phyloP scores from a whole-genome alignment of 2,113 vertebrate genomes.

The Calyptomena viridis region DNA sequence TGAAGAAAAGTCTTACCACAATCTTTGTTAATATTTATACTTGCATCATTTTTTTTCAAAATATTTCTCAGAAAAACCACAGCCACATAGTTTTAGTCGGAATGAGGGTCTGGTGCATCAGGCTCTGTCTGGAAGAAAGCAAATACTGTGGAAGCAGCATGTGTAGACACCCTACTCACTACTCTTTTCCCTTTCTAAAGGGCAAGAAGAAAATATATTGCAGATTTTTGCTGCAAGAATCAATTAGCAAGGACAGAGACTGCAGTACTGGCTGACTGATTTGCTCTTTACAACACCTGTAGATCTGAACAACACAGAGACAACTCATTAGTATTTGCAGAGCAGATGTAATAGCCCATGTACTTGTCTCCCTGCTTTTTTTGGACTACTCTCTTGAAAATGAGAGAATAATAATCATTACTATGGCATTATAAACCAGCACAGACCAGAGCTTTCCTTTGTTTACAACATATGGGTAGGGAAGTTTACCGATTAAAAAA shows the following conservation, averaged over 20 bases:
- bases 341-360: not conserved
- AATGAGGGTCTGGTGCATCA: not conserved
- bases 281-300: not conserved
- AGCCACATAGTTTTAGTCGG: not conserved
- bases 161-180: not conserved
- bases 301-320: not conserved
- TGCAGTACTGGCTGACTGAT: not conserved
- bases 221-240: not conserved
- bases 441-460: not conserved
- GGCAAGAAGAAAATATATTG: not conserved
- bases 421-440: not conserved
- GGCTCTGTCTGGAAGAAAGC: not conserved
- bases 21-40: conserved; percentile 9
- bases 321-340: not conserved
- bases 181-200: not conserved
- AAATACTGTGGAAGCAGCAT: not conserved
- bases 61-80: conserved; percentile 16
- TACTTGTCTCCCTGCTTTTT: not conserved
- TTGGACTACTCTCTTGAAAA: not conserved
- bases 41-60: not conserved
- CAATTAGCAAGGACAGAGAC: not conserved
- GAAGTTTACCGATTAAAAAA: not conserved
- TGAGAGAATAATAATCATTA: not conserved
- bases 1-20: not conserved
- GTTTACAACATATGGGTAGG: not conserved